A percentile compares a stretch with the other conserved stretches of the same genome.
These are phyloP conservation scores for Heliconius hortense DNA, from an alignment of 2,888 invertebrate species.

Conservation along the genomic window DNA sequence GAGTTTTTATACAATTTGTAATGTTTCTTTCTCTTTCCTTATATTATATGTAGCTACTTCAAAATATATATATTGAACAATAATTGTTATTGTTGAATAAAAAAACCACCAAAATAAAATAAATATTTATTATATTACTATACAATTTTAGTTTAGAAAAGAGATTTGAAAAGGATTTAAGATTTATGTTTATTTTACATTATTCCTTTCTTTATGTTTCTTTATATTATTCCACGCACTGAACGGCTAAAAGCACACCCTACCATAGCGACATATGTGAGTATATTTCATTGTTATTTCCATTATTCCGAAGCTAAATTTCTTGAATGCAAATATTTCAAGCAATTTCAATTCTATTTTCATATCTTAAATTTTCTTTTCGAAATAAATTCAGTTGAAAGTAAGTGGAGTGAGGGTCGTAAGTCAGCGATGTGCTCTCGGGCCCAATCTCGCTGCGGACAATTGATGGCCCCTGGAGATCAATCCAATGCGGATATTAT, in stretches of 20 bases:
- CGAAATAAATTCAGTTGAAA: conserved; percentile 11
- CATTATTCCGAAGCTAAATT: neutral
- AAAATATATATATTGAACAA: too few relatives aligned
- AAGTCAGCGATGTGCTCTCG: conserved; percentile 28
- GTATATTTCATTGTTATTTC: conserved; percentile 2
- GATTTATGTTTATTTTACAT: neutral
- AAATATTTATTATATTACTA: too few relatives aligned
- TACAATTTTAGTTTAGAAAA: neutral
- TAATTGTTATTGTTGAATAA: too few relatives aligned
- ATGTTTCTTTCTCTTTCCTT: too few relatives aligned
- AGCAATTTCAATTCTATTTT: conserved; percentile 22
- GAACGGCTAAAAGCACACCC: neutral
- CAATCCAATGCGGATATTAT: conserved; percentile 14
- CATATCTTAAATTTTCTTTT: conserved; percentile 25
- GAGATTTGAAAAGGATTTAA: neutral
- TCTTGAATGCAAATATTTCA: conserved; percentile 3
- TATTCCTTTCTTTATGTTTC: neutral
- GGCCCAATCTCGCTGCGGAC: conserved; percentile 26
- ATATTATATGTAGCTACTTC: too few relatives aligned
- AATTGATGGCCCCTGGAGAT: conserved; percentile 21
- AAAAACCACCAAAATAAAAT: too few relatives aligned
- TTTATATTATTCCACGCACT: neutral
- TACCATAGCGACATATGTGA: neutral
- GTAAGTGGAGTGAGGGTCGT: conserved; percentile 23
- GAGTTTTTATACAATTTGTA: too few relatives aligned